Evolutionary conservation across 1,140 invertebrate species (phyloP), one percentile per base, ranked within the genome.

Genomic region (Calosoma granatense): DNA sequence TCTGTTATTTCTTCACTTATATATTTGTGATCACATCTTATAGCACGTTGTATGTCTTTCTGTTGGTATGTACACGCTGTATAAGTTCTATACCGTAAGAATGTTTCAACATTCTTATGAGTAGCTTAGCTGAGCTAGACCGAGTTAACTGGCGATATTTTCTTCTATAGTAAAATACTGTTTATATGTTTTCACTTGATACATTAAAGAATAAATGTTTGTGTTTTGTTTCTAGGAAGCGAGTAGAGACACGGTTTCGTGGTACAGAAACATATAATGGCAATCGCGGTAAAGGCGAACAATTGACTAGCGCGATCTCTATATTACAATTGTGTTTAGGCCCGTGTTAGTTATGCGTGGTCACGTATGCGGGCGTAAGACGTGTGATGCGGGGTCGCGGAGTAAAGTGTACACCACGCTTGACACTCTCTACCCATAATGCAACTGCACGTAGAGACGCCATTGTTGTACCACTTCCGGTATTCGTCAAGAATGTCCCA

Each of bases 391-490:
- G 58, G 58, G 54, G 58, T 59, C 43, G 30, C 47, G 54, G 15
- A 12, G 41, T 47, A 14, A 4, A 14, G 26, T 4, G 26, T 30
- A 30, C 26, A 30, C 26, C 26, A 30, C n/a, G 26, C 6, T 36
- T 36, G 26, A 36, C 26, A 36, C 41, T 47, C 41, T 47, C 41
- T 47, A 47, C 41, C 58, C 54, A 59, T 59, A 59, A 56, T 59
- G 58, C 54, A 59, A 59, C 36, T 59, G 58, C 58, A 59, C 58
- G 58, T 59, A 59, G 17, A 43, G 41, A 47, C 43, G 51, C 58
- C 55, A 59, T 59, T 59, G 58, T 59, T 59, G 53, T 39, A 54
- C 58, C 55, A 59, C 58, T 59, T 59, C 58, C 58, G 58, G 58
- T 59, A 59, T 59, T 56, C 26, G 55, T 21, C 43, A 59, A 59